Conservation (phyloP, 2,888 invertebrate genomes). For the Acleris literana region DNA sequence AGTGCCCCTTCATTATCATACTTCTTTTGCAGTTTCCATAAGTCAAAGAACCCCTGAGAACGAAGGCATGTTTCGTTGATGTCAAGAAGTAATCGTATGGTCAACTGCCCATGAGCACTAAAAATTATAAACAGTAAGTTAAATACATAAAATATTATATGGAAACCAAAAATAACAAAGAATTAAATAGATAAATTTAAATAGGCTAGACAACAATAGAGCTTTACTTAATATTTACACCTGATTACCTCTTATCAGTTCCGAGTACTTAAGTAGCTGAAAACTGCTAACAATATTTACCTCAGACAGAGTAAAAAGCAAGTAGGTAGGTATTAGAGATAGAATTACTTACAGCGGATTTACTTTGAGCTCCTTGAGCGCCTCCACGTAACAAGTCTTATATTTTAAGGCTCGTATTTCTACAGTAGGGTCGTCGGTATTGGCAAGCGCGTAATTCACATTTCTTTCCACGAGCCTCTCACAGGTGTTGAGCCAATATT, state of each 20-base stretch:
- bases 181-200: background rate
- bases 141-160: slow-evolving; percentile 11
- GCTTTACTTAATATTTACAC: slow-evolving; percentile 1
- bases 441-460: slow-evolving; percentile 90
- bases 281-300: background rate
- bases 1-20: slow-evolving; percentile 93
- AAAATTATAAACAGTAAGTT: slow-evolving; percentile 51
- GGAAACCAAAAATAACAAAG: background rate
- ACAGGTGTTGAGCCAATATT: slow-evolving; percentile 96
- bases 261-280: background rate
- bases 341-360: slow-evolving; percentile 89
- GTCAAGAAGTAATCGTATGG: slow-evolving; percentile 94
- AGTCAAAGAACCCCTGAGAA: slow-evolving; percentile 96
- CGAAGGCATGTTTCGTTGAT: slow-evolving; percentile 95
- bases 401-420: slow-evolving; percentile 91
- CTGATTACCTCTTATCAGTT: slow-evolving; percentile 3
- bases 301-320: background rate
- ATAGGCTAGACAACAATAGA: background rate
- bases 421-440: slow-evolving; percentile 89
- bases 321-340: background rate
- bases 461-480: slow-evolving; percentile 93
- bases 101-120: slow-evolving; percentile 90
- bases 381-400: slow-evolving; percentile 91
- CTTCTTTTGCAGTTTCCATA: slow-evolving; percentile 93
- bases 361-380: slow-evolving; percentile 88